phyloP scores from a whole-genome alignment of 1,140 invertebrate species.

The Cotesia vestalis region DNA sequence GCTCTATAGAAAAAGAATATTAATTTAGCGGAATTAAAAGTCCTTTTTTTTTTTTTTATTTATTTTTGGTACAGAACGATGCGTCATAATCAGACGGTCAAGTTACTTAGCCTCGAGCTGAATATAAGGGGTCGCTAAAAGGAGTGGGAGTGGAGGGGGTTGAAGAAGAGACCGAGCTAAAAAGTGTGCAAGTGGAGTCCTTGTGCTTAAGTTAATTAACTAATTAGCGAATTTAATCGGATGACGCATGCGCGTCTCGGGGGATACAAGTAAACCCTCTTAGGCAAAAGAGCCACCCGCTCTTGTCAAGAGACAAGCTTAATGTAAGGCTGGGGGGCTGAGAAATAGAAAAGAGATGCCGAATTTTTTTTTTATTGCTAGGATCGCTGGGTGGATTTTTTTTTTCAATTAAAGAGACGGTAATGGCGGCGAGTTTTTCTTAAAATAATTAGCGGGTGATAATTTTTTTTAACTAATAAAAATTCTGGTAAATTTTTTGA shows the following conservation, averaged over 20 bases:
- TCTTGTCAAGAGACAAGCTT: neutral
- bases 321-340: too few species aligned
- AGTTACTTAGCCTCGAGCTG: constrained; percentile 54
- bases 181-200: constrained; percentile 35
- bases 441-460: too few species aligned
- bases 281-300: constrained; percentile 42
- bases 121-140: too few species aligned
- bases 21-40: neutral
- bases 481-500: too few species aligned
- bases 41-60: constrained; percentile 9
- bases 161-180: neutral
- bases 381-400: too few species aligned
- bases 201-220: constrained; percentile 65
- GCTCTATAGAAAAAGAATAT: neutral
- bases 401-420: too few species aligned
- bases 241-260: constrained; percentile 67
- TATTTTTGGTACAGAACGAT: constrained; percentile 49
- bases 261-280: constrained; percentile 68
- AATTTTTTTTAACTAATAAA: too few species aligned
- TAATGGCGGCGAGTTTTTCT: too few species aligned
- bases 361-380: too few species aligned
- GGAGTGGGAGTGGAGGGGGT: too few species aligned
- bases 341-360: too few species aligned
- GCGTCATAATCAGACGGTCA: constrained; percentile 67
- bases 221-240: constrained; percentile 69